Percentiles rank a stretch among this genome's conserved stretches.
Conservation (phyloP, 1,140 invertebrate genomes). For the Formica exsecta region DNA sequence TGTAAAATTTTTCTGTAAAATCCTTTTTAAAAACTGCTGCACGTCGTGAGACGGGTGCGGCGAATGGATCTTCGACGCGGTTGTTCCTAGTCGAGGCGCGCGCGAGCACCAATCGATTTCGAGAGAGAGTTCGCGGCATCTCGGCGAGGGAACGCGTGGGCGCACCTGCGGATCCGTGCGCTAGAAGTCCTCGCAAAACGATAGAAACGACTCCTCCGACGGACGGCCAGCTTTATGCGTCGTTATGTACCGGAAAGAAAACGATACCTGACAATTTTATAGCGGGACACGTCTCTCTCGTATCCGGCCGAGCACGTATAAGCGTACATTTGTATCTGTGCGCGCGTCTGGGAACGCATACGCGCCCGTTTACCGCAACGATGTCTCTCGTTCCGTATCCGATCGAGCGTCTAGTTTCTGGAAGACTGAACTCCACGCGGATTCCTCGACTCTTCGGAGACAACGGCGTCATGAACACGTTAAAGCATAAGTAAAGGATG, state of each 20-base stretch:
- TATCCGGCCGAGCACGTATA: not conserved
- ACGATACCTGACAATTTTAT: conserved; percentile 61
- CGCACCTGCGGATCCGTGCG: not conserved
- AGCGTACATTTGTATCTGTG: not conserved
- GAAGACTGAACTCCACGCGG: conserved; percentile 46
- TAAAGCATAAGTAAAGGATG: not conserved
- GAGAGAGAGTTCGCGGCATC: not conserved
- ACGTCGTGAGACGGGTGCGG: no score
- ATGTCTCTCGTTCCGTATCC: conserved; percentile 48
- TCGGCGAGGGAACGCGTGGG: not conserved
- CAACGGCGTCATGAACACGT: conserved; percentile 8
- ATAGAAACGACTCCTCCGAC: conserved; percentile 20
- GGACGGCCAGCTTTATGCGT: conserved; percentile 32
- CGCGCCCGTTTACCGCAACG: conserved; percentile 49
- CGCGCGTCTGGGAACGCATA: not conserved
- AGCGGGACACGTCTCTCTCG: conserved; percentile 13
- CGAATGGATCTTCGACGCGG: no score
- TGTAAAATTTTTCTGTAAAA: no score
- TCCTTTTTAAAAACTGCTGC: no score
- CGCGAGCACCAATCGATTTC: conserved; percentile 14
- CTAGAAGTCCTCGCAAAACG: conserved; percentile 16
- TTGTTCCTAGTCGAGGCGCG: not conserved
- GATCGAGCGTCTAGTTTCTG: conserved; percentile 60
- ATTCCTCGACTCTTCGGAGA: conserved; percentile 26
- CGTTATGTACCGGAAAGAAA: conserved; percentile 34